Base-by-base conservation (phyloP, 2,888 invertebrate genomes). In the Andrena praecox region DNA sequence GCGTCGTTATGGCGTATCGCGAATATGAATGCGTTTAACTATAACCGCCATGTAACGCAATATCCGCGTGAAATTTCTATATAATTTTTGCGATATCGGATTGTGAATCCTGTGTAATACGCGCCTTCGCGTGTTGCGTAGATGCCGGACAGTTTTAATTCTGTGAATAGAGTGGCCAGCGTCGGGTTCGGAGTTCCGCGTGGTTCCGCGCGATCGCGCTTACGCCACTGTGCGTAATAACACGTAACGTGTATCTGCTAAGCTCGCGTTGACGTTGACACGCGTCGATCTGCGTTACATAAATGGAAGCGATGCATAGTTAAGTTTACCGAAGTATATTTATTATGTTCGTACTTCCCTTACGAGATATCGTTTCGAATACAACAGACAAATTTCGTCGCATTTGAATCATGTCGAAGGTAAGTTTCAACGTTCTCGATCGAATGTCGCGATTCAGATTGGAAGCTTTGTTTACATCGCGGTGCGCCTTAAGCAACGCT, bases 321-420 rank as follows among this genome's bases (percentile, higher is more conserved):
- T 62, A 48, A 62, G 16, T 42, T 12, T 42, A 42, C 12, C 42
- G 42, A 42, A 42, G 42, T 16, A 1, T 42, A 42, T 42, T 42
- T 42, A 42, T 20, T 35, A n/a, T 48, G 12, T 48, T 63, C 27
- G 52, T 33, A 16, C 16, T 16, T 56, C 27, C 7, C 0, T 7
- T 1, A 0, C 20, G 29, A 33, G n/a, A 59, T 63, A 2, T 48
- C 2, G 10, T 50, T 59, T 4, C 20, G 29, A 5, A 20, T 59
- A 64, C 52, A 54, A 63, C 60, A 59, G 2, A 56, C 6, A 1
- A 27, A 33, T 42, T 59, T 2, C 3, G 33, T 1, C n/a, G 20
- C n/a, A 5, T 1, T 20, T 52, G 24, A 74, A 82, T 66, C 54
- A 83, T 83, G 83, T 29, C 83, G 69, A 77, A 48, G 33, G 83